Base-by-base conservation (phyloP, 2,113 vertebrate species). In the Mobula hypostoma region DNA sequence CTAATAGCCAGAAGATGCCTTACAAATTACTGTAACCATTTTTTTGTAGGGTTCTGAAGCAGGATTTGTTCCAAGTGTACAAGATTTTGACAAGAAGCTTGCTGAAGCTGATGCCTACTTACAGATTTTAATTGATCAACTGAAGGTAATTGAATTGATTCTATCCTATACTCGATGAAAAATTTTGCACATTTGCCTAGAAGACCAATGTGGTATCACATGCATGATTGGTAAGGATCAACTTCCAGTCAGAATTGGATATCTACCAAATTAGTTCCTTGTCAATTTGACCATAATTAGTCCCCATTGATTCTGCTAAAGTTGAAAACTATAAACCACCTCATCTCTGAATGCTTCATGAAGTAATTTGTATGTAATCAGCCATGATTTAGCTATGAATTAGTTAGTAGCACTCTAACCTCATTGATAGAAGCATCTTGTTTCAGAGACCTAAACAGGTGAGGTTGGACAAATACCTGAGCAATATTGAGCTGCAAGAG, bases 11-110 rank as follows among this genome's bases (percentile, higher is more conserved):
- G 0, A 91, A 14, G n/a, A 36, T 40, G 66, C 66, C 88, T 72
- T 8, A 88, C 80, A 27, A 12, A 12, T 91, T 56, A 48, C 36
- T 48, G 0, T 74, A 21, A 94, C 56, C 61, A 40, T 95, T 94
- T 95, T 72, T 96, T 80, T 94, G 94, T 94, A 99, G 99, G 99
- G 99, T 97, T 97, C 98, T 94, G 98, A 99, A 97, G 97, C 98
- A 72, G 98, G 98, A 95, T 97, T 99, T 95, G 98, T 99, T 97
- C 99, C 99, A 27, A 99, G 97, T 1, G 98, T 99, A 95, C 98
- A 99, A 96, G 99, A 99, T 96, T 99, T 99, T 95, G 99, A 99
- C 96, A 99, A 99, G 97, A 99, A 99, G 95, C 97, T 99, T 56
- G 98, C 99, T 0, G 99, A 99, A 96, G 98, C 99, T 29, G 99